These are phyloP conservation scores for Ursus arctos DNA, from an alignment of 2,113 vertebrate genomes.

Conservation along the genomic window DNA sequence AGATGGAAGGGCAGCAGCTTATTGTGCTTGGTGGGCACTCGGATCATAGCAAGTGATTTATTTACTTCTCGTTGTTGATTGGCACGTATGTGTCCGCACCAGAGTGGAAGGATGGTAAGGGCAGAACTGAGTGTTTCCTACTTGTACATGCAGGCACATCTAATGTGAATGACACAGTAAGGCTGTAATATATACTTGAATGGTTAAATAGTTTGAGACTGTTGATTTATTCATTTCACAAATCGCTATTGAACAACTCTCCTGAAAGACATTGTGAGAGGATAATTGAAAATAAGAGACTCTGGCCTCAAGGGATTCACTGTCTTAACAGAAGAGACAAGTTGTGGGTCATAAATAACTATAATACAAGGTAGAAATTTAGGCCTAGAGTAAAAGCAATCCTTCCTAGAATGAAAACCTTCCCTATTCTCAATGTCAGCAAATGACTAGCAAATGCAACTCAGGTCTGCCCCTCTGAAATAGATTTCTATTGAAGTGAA, in stretches of 20 bases:
- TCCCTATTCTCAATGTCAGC: not conserved
- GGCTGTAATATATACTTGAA: not conserved
- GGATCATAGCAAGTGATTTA: not conserved
- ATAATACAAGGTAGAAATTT: constrained; percentile 41
- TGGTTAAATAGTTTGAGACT: constrained; percentile 30
- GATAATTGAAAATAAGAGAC: constrained; percentile 44
- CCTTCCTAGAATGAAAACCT: constrained; percentile 42
- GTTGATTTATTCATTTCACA: constrained; percentile 1
- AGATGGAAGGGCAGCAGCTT: not conserved
- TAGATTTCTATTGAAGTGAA: constrained; percentile 48
- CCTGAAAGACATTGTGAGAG: constrained; percentile 31
- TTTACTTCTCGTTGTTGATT: not conserved
- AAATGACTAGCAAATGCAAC: constrained; percentile 42
- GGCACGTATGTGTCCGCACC: not conserved
- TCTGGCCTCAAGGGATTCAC: not conserved
- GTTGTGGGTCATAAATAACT: not conserved
- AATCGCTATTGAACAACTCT: constrained; percentile 32
- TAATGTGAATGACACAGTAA: not conserved
- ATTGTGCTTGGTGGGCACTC: not conserved
- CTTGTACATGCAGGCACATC: not conserved
- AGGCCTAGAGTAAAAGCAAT: not conserved
- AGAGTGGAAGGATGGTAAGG: not conserved
- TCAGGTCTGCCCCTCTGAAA: not conserved
- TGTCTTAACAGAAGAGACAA: constrained; percentile 29
- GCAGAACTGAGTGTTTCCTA: not conserved